Evolutionary conservation across 2,888 invertebrate species (phyloP).

Genomic region (Oxytorus armatus): DNA sequence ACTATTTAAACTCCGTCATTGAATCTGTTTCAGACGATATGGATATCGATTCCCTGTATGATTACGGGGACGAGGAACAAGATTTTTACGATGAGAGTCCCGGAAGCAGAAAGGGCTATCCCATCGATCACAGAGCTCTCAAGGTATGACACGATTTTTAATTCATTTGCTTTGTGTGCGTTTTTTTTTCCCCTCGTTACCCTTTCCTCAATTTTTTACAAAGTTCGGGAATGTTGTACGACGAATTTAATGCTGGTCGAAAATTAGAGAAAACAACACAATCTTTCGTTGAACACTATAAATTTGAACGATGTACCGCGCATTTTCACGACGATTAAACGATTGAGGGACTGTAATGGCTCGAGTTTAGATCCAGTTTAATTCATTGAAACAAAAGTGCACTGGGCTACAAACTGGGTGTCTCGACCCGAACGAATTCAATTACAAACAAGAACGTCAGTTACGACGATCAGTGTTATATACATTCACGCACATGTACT

Average conservation of each 20-base stretch:
- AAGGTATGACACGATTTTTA: constrained; percentile 76
- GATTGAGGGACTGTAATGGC: constrained; percentile 43
- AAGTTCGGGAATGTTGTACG: background rate
- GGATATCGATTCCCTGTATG: constrained; percentile 85
- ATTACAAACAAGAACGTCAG: constrained; percentile 70
- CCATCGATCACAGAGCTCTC: constrained; percentile 81
- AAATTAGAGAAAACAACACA: background rate
- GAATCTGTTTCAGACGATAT: constrained; percentile 78
- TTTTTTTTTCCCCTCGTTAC: background rate
- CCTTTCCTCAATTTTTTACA: background rate
- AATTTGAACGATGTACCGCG: constrained; percentile 17
- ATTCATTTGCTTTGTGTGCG: background rate
- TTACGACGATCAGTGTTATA: constrained; percentile 27
- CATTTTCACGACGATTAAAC: constrained; percentile 57
- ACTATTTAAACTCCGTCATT: no score
- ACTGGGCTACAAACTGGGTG: constrained; percentile 39
- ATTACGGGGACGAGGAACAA: constrained; percentile 90
- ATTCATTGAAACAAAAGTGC: constrained; percentile 67
- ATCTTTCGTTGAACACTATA: background rate
- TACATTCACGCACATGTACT: background rate
- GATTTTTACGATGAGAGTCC: constrained; percentile 89
- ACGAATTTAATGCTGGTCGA: background rate
- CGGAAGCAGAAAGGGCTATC: constrained; percentile 80
- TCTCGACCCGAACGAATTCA: constrained; percentile 75
- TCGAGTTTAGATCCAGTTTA: constrained; percentile 62